Conservation (phyloP, 2,113 vertebrate genomes). For the Falco punctatus region DNA sequence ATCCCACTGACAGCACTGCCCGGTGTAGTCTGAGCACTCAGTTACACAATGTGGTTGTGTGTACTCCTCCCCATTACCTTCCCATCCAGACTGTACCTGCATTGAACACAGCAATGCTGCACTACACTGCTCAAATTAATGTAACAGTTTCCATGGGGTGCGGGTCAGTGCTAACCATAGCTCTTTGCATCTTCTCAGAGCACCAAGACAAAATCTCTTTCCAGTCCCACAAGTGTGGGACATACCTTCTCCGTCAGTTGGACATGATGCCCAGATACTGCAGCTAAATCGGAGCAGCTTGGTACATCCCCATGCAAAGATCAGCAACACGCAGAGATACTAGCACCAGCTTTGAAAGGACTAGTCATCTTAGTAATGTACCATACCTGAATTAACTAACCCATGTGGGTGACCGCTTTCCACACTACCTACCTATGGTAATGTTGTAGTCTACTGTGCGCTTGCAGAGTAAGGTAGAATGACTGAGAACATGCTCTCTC, state of each 20-base stretch:
- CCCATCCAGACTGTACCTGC: background rate
- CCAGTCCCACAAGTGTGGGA: background rate
- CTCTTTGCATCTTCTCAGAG: background rate
- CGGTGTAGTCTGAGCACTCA: background rate
- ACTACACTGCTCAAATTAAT: background rate
- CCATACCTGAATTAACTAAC: background rate
- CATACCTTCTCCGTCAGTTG: background rate
- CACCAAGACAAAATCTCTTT: background rate
- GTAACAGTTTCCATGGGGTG: background rate
- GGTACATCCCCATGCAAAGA: background rate
- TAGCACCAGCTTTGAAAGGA: background rate
- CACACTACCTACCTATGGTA: background rate
- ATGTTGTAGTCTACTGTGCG: background rate
- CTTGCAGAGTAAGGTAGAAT: background rate
- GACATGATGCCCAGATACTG: background rate
- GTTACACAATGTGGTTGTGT: rapidly evolving
- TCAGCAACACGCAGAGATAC: rapidly evolving
- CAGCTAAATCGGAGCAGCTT: background rate
- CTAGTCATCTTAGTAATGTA: rapidly evolving
- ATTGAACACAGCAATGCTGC: rapidly evolving
- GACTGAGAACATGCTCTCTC: background rate
- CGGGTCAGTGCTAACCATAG: background rate
- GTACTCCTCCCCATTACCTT: background rate
- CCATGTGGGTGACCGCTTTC: background rate
- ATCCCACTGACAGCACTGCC: background rate